These are phyloP conservation scores for Eleginops maclovinus DNA, from an alignment of 2,113 vertebrate genomes.

Conservation along the genomic window DNA sequence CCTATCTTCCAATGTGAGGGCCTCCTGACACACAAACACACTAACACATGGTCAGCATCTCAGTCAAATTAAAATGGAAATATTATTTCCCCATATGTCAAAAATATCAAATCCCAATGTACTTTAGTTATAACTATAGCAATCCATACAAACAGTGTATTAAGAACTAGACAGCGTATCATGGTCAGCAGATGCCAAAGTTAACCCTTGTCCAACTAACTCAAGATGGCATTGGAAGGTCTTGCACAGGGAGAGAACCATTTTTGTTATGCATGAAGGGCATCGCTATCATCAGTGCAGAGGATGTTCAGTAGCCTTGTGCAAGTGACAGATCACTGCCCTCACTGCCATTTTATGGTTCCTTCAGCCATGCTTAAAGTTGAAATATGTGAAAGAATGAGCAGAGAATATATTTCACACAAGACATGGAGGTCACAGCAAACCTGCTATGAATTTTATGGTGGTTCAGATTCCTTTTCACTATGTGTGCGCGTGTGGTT, in stretches of 20 bases:
- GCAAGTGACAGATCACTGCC: constrained; percentile 64
- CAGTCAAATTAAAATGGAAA: constrained; percentile 3
- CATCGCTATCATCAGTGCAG: constrained; percentile 55
- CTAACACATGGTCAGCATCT: constrained; percentile 5
- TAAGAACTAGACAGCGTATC: background rate
- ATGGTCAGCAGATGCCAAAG: background rate
- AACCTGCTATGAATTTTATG: constrained; percentile 73
- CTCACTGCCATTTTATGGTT: constrained; percentile 69
- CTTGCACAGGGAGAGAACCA: constrained; percentile 21
- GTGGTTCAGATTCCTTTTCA: constrained; percentile 41
- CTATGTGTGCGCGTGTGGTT: constrained; percentile 17
- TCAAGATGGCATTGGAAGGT: background rate
- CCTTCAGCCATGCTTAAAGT: constrained; percentile 63
- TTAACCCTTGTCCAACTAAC: background rate
- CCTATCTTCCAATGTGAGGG: constrained; percentile 37
- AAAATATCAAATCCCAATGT: background rate
- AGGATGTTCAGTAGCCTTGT: constrained; percentile 61
- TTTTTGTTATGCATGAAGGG: constrained; percentile 73
- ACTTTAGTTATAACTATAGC: background rate
- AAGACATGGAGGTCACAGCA: constrained; percentile 69
- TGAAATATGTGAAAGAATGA: constrained; percentile 72
- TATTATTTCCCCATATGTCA: background rate
- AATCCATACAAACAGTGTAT: background rate
- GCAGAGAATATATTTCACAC: constrained; percentile 65
- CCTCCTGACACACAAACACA: constrained; percentile 30